Evolutionary conservation across 2,797 vertebrate species (phyloP).

Genomic region (Nothura maculosa): DNA sequence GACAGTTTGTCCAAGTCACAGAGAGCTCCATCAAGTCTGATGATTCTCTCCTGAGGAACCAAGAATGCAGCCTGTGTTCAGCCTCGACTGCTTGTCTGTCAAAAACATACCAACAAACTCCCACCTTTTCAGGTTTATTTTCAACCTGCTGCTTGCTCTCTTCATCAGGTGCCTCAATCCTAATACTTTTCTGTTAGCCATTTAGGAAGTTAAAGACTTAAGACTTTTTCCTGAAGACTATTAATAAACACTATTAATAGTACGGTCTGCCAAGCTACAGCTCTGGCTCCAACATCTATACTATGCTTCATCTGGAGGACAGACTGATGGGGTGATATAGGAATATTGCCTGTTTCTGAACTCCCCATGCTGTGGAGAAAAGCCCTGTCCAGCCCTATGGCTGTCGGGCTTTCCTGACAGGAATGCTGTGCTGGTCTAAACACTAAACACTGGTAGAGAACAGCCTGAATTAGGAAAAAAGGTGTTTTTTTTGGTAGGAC

Average conservation of each 20-base stretch:
- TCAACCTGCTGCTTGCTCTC: not conserved
- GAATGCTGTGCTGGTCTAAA: not conserved
- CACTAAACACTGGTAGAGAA: not conserved
- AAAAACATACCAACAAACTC: not conserved
- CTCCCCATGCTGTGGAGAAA: not conserved
- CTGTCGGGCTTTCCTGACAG: not conserved
- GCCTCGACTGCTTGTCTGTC: not conserved
- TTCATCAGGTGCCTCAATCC: not conserved
- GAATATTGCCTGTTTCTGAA: not conserved
- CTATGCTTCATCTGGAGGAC: not conserved
- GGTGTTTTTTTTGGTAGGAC: rapidly evolving
- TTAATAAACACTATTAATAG: not conserved
- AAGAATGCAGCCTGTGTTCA: not conserved
- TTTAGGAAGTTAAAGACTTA: not conserved
- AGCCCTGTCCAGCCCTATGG: not conserved
- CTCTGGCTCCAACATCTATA: not conserved
- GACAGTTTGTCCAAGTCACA: not conserved
- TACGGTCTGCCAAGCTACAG: not conserved
- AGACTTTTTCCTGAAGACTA: too few relatives aligned
- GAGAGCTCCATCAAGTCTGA: not conserved
- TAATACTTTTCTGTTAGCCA: not conserved
- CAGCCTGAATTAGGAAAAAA: not conserved
- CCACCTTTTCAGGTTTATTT: not conserved
- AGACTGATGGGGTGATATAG: not conserved
- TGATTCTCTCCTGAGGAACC: not conserved